phyloP scores from a whole-genome alignment of 2,797 vertebrate genomes.

The Xenentodon cancila region DNA sequence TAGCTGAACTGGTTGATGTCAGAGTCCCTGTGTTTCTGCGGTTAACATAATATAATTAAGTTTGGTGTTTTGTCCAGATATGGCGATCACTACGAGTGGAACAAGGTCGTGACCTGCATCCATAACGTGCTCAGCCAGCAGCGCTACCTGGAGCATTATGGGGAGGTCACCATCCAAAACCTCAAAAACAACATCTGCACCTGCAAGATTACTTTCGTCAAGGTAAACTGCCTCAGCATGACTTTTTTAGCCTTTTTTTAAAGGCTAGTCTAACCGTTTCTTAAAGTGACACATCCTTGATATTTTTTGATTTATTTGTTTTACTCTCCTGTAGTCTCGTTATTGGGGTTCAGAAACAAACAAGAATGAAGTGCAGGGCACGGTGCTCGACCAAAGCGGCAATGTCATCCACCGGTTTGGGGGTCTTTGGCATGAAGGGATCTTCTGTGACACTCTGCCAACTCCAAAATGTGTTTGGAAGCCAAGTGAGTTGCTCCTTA shows the following conservation, averaged over 20 bases:
- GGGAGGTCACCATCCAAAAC: conserved; percentile 91
- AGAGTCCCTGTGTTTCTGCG: not conserved
- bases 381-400: conserved; percentile 87
- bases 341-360: conserved; percentile 91
- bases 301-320: too few species aligned
- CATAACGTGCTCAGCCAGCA: conserved; percentile 96
- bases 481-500: conserved; percentile 84
- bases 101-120: conserved; percentile 96
- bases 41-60: not conserved
- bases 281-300: too few species aligned
- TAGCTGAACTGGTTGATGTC: not conserved
- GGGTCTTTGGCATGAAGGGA: conserved; percentile 93
- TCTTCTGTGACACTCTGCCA: conserved; percentile 88
- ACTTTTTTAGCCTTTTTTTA: too few species aligned
- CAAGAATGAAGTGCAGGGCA: conserved; percentile 91
- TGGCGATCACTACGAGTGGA: conserved; percentile 97
- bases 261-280: too few species aligned
- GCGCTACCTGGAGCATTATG: conserved; percentile 94
- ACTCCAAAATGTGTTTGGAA: conserved; percentile 91
- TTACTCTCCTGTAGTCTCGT: conserved; percentile 80
- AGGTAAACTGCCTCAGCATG: conserved; percentile 74
- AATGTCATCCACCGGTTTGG: conserved; percentile 89
- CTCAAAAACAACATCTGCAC: conserved; percentile 86
- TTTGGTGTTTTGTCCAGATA: conserved; percentile 71
- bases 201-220: conserved; percentile 95